Base-by-base conservation (phyloP, 1,140 invertebrate genomes). In the Centruroides sculpturatus region DNA sequence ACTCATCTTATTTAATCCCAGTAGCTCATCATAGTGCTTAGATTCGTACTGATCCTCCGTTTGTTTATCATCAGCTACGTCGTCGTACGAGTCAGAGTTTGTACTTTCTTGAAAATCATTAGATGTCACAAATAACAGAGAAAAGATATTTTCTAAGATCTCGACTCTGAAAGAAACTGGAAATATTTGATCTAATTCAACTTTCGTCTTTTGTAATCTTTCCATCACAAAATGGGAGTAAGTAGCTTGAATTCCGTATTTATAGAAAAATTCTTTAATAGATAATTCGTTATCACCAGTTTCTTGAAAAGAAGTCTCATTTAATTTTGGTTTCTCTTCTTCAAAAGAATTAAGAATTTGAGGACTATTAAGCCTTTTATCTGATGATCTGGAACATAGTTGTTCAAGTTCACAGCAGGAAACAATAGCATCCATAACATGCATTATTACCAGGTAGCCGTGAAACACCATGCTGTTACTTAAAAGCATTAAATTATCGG, bases 81-180 rank as follows among this genome's bases (percentile, higher is more conserved):
- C 50, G 8, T n/a, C 12, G 6, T 8, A n/a, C 6, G 50, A 51
- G 6, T 34, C 50, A 51, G 5, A 51, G 5, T 51, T 34, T 8
- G 41, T 51, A 51, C 12, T 50, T 3, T 74, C 69, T 55, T 67
- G 65, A 55, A 76, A 62, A 60, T 73, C 70, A 58, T 70, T 69
- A 59, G 71, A 66, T 47, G 67, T 73, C 7, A 73, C 60, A 69
- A 77, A 77, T 35, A 77, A 64, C 47, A 77, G 60, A 35, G 73
- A 71, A 66, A 74, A 77, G 6, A 77, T 68, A 70, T 77, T 72
- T 66, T 77, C 75, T 59, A 77, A 55, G 10, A 76, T 69, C 66
- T 77, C 76, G 4, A 77, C 64, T 10, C 75, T 63, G 59, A 71
- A 75, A 13, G 69, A 66, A 54, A 76, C 58, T 6, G 75, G 74